Evolutionary conservation across 2,888 invertebrate genomes (phyloP), one percentile per base, ranked within the genome.

Genomic region (Metopia argyrocephala): DNA sequence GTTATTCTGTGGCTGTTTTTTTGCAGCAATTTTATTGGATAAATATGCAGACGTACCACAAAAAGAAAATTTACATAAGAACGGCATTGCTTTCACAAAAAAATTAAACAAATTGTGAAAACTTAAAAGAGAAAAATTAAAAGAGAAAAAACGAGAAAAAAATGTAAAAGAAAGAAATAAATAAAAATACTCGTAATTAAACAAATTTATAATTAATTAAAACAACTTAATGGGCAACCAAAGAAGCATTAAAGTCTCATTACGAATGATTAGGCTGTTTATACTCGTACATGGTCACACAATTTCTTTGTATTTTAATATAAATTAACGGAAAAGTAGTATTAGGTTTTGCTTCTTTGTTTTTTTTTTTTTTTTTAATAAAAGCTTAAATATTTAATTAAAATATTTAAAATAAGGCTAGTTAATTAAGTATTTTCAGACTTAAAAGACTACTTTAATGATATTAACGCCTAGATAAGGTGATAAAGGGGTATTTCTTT

Each of bases 261-360:
- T n/a, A 62, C 25, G 28, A 12, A 3, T 50, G 64, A 57, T 46
- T 71, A 31, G 25, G 20, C 23, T 18, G 38, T 15, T 54, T 45
- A 31, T 61, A n/a, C n/a, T n/a, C n/a, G n/a, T n/a, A 23, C 6
- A 31, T 75, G 61, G 50, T 66, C 71, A 78, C 71, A 78, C 66
- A 73, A 71, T 68, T n/a, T n/a, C n/a, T n/a, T n/a, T n/a, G n/a
- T n/a, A n/a, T n/a, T 66, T 68, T 57, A 6, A 25, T 45, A 21
- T 21, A 52, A 48, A 65, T 74, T 69, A 54, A 74, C 69, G 75
- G 79, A 79, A 79, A 79, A 74, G 64, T 69, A 28, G 18, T 21
- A 45, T 48, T 48, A n/a, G 2, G 18, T 48, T 48, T 48, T 2
- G 18, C 7, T 18, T 48, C n/a, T n/a, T 48, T 48, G 15, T 2